Conservation (phyloP, 2,797 vertebrate genomes). For the Agapornis canus region DNA sequence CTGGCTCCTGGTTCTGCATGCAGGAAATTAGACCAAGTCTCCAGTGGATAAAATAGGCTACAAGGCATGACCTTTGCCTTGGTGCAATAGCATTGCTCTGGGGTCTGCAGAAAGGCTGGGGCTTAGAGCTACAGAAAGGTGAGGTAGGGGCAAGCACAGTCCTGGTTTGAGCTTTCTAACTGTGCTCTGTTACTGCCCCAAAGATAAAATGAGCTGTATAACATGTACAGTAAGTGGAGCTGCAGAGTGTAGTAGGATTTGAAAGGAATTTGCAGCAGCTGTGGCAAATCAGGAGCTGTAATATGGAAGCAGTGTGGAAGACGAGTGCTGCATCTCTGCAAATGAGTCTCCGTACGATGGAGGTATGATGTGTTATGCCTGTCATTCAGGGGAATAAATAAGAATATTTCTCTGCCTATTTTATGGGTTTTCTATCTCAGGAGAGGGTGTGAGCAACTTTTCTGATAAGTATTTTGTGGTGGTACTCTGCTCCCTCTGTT, state of each 20-base stretch:
- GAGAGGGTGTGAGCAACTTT: neutral
- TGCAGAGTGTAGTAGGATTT: neutral
- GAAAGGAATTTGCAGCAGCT: neutral
- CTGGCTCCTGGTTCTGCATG: neutral
- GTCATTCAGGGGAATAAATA: neutral
- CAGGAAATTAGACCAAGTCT: neutral
- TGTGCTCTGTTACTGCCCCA: neutral
- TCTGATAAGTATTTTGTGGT: neutral
- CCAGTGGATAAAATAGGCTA: neutral
- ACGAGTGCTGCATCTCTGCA: neutral
- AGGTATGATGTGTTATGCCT: neutral
- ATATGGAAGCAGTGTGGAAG: neutral
- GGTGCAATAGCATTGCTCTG: neutral
- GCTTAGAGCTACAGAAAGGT: neutral
- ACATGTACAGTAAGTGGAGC: neutral
- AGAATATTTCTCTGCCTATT: neutral
- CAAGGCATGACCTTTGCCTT: neutral
- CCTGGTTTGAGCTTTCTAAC: neutral
- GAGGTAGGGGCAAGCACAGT: neutral
- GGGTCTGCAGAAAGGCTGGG: neutral
- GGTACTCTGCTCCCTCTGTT: neutral
- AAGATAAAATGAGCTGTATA: neutral
- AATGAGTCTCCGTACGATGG: neutral
- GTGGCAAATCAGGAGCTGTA: neutral
- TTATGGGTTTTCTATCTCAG: neutral